A percentile compares a stretch with the other conserved stretches of the same genome.
phyloP scores from a whole-genome alignment of 2,888 invertebrate species.

The Holacanthella duospinosa region DNA sequence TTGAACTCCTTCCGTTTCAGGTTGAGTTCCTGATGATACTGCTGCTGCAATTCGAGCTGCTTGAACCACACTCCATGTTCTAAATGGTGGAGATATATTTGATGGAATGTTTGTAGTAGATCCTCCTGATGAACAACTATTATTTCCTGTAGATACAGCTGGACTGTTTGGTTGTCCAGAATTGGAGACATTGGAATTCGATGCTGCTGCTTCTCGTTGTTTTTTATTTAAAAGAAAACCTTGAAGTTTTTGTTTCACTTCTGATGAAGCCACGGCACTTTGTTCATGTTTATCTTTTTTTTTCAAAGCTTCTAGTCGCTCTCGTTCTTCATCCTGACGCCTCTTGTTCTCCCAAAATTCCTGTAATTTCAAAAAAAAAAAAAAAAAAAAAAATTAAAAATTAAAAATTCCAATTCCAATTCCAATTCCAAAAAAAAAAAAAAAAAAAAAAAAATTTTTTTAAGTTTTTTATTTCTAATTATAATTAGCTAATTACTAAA shows the following conservation, averaged over 20 bases:
- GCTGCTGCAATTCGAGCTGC: conserved; percentile 11
- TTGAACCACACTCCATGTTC: conserved; percentile 24
- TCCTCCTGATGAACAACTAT: background rate
- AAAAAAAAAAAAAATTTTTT: no score
- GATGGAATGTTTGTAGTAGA: conserved; percentile 12
- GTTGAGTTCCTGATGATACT: conserved; percentile 8
- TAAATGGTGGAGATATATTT: conserved; percentile 21
- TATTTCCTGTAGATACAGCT: conserved; percentile 11
- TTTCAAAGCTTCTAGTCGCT: conserved; percentile 67
- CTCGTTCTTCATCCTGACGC: conserved; percentile 49
- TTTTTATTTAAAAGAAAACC: conserved; percentile 71
- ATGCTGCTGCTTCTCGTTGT: conserved; percentile 53
- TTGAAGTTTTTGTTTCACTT: conserved; percentile 88
- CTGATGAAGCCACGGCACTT: conserved; percentile 90
- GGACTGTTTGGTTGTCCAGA: conserved; percentile 14
- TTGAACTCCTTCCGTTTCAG: conserved; percentile 8
- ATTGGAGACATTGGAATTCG: conserved; percentile 9
- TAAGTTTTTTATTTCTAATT: no score
- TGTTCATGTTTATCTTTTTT: conserved; percentile 92
- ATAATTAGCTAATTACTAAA: no score
- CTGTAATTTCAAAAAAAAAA: no score
- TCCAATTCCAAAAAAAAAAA: no score
- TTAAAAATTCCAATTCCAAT: background rate
- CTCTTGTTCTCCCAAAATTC: conserved; percentile 67
- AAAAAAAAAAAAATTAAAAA: conserved; percentile 30